Conservation (phyloP, 2,797 vertebrate genomes). For the Sebastes elongatus region DNA sequence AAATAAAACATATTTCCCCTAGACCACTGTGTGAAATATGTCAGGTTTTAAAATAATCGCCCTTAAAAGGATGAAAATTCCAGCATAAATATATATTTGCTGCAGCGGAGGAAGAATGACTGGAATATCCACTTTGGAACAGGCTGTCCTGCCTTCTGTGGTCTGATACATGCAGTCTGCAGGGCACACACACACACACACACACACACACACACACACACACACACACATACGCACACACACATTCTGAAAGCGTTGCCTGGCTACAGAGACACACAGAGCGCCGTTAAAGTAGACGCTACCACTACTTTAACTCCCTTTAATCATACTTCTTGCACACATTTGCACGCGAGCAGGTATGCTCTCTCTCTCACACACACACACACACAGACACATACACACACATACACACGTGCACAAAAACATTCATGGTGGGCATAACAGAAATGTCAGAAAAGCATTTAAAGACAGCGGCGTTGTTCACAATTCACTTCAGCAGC, state of each 20-base stretch:
- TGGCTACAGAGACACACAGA: slow-evolving; percentile 77
- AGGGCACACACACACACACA: slow-evolving; percentile 44
- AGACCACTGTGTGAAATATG: not conserved
- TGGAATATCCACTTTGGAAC: slow-evolving; percentile 49
- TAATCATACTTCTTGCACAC: slow-evolving; percentile 30
- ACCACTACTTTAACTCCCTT: slow-evolving; percentile 43
- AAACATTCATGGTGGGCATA: not conserved
- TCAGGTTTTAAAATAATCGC: slow-evolving; percentile 2
- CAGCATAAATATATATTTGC: slow-evolving; percentile 13
- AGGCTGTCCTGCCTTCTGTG: slow-evolving; percentile 69
- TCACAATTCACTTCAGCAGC: slow-evolving; percentile 13
- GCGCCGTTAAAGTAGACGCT: slow-evolving; percentile 53
- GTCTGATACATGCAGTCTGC: slow-evolving; percentile 68
- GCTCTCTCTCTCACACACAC: not conserved
- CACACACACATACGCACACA: slow-evolving; percentile 8
- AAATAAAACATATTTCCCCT: not conserved
- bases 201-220: not conserved
- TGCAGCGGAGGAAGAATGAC: slow-evolving; percentile 4
- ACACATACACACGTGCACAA: not conserved
- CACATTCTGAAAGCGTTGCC: slow-evolving; percentile 67
- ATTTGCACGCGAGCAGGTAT: slow-evolving; percentile 1
- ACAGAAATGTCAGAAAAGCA: slow-evolving; percentile 45
- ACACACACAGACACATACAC: not conserved
- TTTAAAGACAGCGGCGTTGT: slow-evolving; percentile 17
- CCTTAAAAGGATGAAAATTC: slow-evolving; percentile 11